Base-by-base conservation (phyloP, 1,140 invertebrate genomes). In the Phocides pigmalion region DNA sequence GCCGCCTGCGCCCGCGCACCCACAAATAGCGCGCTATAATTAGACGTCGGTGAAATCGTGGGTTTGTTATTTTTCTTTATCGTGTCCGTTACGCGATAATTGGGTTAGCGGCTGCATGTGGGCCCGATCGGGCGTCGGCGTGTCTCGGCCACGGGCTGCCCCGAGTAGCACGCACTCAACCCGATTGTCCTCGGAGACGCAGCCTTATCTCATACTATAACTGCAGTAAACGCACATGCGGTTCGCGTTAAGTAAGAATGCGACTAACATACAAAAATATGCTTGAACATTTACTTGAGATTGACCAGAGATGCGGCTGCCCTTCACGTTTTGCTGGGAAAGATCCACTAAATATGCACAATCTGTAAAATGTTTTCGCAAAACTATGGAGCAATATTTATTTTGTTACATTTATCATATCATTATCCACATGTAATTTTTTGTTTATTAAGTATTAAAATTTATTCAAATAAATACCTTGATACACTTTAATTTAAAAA, bases 21-120 rank as follows among this genome's bases (percentile, higher is more conserved):
- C 88, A 73, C 87, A 91, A 91, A 91, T 91, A 91, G 87, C 85
- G 63, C 70, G 78, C 85, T 90, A 90, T 89, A 90, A 88, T 89
- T 89, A 90, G 88, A 88, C 74, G 76, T 47, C 87, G 76, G 86
- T 86, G 87, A 89, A 90, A 89, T 90, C 88, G 88, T 90, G 87
- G 88, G 88, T 90, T 90, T 90, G 88, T 90, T 90, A 90, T 90
- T 90, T 90, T 90, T 90, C 88, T 90, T 90, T 87, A 89, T 89
- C 88, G 88, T 88, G 75, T 85, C 84, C 81, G 87, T 88, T 88
- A 87, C 84, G 84, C 81, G 86, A 88, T 90, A 90, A 90, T 90
- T 90, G 88, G 88, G 88, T 90, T 90, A 90, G 83, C 74, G 75
- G 82, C 66, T 88, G 80, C 83, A 89, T 88, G 88, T 88, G 88